A percentile compares a stretch with the other conserved stretches of the same genome.
These are phyloP conservation scores for Aplysina aerophoba DNA, from an alignment of 37 sponge, comb jelly and placozoan species.

Conservation along the genomic window DNA sequence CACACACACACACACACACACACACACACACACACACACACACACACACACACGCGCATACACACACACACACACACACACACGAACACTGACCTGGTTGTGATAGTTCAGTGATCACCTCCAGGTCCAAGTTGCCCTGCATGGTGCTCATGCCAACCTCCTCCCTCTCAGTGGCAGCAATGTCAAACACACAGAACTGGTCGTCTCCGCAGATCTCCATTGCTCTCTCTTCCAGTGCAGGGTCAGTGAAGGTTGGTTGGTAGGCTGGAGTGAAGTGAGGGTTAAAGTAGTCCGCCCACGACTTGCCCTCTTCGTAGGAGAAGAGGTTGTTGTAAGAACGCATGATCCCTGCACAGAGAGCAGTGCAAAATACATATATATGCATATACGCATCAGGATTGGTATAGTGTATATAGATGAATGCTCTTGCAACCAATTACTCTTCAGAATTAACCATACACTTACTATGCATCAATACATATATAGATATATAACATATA, in stretches of 20 bases:
- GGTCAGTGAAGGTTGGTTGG: conserved; percentile 13
- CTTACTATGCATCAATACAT: background rate
- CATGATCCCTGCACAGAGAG: conserved; percentile 54
- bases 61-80: background rate
- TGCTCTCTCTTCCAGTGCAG: conserved; percentile 13
- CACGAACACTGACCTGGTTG: conserved; percentile 10
- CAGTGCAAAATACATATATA: background rate
- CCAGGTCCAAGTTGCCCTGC: conserved; percentile 4
- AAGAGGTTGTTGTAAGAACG: conserved; percentile 40
- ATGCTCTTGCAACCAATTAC: background rate
- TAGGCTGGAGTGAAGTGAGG: conserved; percentile 44
- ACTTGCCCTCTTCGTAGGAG: conserved; percentile 44
- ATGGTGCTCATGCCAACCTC: conserved; percentile 42
- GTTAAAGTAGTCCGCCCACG: conserved; percentile 37
- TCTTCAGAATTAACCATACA: background rate
- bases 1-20: no score
- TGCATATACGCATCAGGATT: background rate
- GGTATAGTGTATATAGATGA: background rate
- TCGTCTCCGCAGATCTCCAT: conserved; percentile 35
- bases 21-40: no score
- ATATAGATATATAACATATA: background rate
- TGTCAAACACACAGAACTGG: conserved; percentile 44
- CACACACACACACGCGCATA: background rate
- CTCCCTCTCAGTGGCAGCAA: conserved; percentile 43
- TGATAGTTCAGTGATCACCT: conserved; percentile 16